Base-by-base conservation (phyloP, 2,113 vertebrate genomes). In the Thinocorus orbignyianus region DNA sequence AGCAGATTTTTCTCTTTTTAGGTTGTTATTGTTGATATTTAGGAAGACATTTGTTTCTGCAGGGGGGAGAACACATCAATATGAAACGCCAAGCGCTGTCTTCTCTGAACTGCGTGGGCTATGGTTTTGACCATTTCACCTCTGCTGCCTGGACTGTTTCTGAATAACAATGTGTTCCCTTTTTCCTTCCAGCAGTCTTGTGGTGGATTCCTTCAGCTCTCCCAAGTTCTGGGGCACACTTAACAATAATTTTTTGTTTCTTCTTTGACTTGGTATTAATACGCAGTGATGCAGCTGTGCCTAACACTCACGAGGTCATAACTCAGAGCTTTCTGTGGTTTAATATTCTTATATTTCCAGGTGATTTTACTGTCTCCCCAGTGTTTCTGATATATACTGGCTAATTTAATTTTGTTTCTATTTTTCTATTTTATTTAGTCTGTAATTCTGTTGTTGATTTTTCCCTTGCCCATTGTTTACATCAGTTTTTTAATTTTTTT, bases 401-500 rank as follows among this genome's bases (percentile, higher is more conserved):
- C 97, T 98, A 96, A 98, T 98, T 98, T 98, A 92, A 97, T 97
- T 98, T 98, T 95, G 93, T 97, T 98, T 96, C 97, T 97, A 8
- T 97, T 98, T 97, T 98, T 96, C 97, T 97, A 8, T 97, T 98
- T 98, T 95, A 98, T 98, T 99, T 98, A 98, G 97, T 99, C 97
- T 98, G 98, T 99, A 98, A 99, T 98, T 98, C 98, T 98, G 98
- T 98, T 98, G 98, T 98, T 97, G 97, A 97, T 98, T 98, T 98
- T 98, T 97, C 96, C 97, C 97, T 98, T 98, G 96, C 97, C 97
- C 98, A 99, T 98, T 98, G 98, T 98, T 98, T 98, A 99, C 98
- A 97, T 99, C 98, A 98, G 98, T 99, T 99, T 98, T 98, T 98
- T 98, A 97, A 98, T 98, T 99, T 99, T 99, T 98, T 99, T 99